phyloP scores from a whole-genome alignment of 2,797 vertebrate species.

The Etheostoma nigrum region DNA sequence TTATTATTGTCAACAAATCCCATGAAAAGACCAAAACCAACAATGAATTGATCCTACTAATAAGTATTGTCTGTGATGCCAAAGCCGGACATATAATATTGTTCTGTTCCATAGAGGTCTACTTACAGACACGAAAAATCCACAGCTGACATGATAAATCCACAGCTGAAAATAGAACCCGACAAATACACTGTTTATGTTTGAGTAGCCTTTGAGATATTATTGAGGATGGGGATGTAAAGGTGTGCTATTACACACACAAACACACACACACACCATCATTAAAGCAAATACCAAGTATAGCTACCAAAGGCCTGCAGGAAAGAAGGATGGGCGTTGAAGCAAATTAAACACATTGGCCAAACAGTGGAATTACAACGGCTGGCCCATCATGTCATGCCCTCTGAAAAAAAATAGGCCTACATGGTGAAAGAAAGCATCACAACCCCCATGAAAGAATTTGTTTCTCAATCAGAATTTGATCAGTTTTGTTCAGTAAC shows the following conservation, averaged over 20 bases:
- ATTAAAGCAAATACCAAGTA: background rate
- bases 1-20: conserved; percentile 14
- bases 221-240: background rate
- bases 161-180: background rate
- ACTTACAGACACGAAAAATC: background rate
- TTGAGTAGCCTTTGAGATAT: background rate
- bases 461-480: too few relatives aligned
- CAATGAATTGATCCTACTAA: background rate
- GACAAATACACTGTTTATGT: background rate
- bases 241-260: background rate
- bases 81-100: background rate
- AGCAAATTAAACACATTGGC: too few relatives aligned
- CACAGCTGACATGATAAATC: background rate
- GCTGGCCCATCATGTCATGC: too few relatives aligned
- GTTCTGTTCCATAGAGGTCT: background rate
- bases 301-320: too few relatives aligned
- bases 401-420: too few relatives aligned
- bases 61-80: background rate
- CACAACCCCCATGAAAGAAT: too few relatives aligned
- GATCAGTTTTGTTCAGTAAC: too few relatives aligned
- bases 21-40: conserved; percentile 24
- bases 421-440: too few relatives aligned
- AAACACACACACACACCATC: background rate
- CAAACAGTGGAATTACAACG: too few relatives aligned
- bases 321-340: too few relatives aligned